Conservation (phyloP, 2,888 invertebrate species). For the Nemoura dubitans region DNA sequence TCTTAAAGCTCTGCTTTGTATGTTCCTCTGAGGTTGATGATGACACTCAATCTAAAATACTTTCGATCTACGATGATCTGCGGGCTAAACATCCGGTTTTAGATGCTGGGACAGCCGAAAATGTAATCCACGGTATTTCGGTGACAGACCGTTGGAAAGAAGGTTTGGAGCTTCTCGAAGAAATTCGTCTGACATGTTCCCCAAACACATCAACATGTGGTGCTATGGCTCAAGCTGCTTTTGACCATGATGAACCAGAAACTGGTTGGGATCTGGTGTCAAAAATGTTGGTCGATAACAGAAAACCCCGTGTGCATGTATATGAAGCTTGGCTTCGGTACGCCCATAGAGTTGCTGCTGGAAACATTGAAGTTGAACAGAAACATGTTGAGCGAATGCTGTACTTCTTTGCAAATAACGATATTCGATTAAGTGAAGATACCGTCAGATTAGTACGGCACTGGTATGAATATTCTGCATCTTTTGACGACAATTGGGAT, state of each 20-base stretch:
- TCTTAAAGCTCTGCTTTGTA: slow-evolving; percentile 66
- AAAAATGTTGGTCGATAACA: slow-evolving; percentile 62
- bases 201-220: slow-evolving; percentile 65
- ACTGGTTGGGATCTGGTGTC: slow-evolving; percentile 70
- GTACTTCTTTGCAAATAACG: slow-evolving; percentile 64
- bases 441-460: slow-evolving; percentile 57
- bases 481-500: slow-evolving; percentile 21
- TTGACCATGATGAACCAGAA: slow-evolving; percentile 65
- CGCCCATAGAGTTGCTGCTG: slow-evolving; percentile 57
- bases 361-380: slow-evolving; percentile 56
- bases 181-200: slow-evolving; percentile 63
- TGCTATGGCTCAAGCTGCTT: slow-evolving; percentile 67
- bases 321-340: slow-evolving; percentile 66
- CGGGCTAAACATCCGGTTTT: slow-evolving; percentile 66
- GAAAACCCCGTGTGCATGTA: slow-evolving; percentile 62
- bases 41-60: slow-evolving; percentile 65
- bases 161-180: slow-evolving; percentile 68
- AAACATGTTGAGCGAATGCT: slow-evolving; percentile 68
- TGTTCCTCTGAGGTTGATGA: slow-evolving; percentile 56
- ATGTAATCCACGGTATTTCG: slow-evolving; percentile 70
- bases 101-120: slow-evolving; percentile 69
- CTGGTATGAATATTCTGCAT: slow-evolving; percentile 38
- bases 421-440: slow-evolving; percentile 59
- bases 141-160: slow-evolving; percentile 72
- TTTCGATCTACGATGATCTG: slow-evolving; percentile 63